A percentile compares a stretch with the other conserved stretches of the same genome.
These are phyloP conservation scores for Sipha maydis DNA, from an alignment of 2,888 invertebrate species.

Conservation along the genomic window DNA sequence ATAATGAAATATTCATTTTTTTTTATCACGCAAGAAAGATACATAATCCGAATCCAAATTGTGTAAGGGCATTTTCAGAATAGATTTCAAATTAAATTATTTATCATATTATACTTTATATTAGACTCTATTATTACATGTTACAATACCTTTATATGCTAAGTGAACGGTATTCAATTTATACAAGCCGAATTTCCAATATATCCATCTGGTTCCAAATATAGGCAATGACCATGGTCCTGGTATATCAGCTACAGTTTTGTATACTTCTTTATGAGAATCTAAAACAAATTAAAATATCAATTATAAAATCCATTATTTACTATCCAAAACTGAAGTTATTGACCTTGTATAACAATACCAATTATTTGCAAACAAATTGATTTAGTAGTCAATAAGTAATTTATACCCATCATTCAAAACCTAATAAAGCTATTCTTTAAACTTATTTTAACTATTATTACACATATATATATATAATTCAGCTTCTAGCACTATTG, in stretches of 20 bases:
- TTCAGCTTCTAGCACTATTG: not conserved
- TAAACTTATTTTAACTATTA: slow-evolving; percentile 1
- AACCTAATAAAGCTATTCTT: not conserved
- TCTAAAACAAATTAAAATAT: slow-evolving; percentile 26
- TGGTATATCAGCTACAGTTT: slow-evolving; percentile 72
- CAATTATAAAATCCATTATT: not conserved
- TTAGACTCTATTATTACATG: not conserved
- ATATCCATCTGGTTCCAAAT: slow-evolving; percentile 84
- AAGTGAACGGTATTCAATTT: slow-evolving; percentile 80
- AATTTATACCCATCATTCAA: not conserved
- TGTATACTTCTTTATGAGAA: not conserved
- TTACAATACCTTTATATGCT: slow-evolving; percentile 77
- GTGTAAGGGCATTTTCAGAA: not conserved
- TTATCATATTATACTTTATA: not conserved
- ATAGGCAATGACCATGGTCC: slow-evolving; percentile 79
- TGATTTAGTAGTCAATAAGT: not conserved
- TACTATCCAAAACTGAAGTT: not conserved
- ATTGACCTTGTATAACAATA: not conserved
- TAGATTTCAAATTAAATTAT: not conserved
- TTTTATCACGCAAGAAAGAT: not conserved
- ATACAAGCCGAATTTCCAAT: slow-evolving; percentile 75
- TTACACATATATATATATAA: not conserved
- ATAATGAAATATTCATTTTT: too few relatives aligned
- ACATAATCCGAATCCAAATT: too few relatives aligned
- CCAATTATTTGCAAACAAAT: slow-evolving; percentile 6